Conservation (phyloP, 2,113 vertebrate species). For the Capreolus pygargus region DNA sequence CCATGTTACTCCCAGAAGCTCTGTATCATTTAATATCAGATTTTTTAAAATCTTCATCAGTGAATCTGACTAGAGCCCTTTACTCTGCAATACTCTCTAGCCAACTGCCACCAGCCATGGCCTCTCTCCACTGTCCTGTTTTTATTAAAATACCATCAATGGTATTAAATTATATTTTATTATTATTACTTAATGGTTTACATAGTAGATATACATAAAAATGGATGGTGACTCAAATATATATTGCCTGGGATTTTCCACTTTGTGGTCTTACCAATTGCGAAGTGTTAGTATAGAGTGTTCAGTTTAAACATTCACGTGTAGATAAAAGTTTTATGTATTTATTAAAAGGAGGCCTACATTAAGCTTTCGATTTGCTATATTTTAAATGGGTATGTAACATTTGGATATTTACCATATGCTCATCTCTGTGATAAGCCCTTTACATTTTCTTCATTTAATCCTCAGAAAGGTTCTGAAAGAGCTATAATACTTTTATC, state of each 20-base stretch:
- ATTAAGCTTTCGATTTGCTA: slow-evolving; percentile 10
- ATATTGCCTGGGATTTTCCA: background rate
- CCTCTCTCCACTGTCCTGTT: background rate
- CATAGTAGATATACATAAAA: background rate
- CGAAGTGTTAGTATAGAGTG: background rate
- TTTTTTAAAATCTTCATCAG: background rate
- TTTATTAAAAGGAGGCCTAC: slow-evolving; percentile 11
- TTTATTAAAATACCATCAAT: background rate
- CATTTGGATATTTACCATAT: background rate
- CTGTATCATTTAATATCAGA: background rate
- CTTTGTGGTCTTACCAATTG: background rate
- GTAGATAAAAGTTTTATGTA: background rate
- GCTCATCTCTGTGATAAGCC: background rate
- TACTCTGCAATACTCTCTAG: background rate
- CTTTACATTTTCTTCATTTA: background rate
- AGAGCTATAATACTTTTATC: background rate
- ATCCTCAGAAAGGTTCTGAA: background rate
- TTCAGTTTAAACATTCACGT: slow-evolving; percentile 21
- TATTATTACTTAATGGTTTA: background rate
- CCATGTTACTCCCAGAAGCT: background rate
- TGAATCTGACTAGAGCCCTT: background rate
- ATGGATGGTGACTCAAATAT: background rate
- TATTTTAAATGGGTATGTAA: background rate
- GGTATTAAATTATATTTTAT: background rate
- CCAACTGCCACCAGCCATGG: background rate